These are phyloP conservation scores for Dallia pectoralis DNA, from an alignment of 2,797 vertebrate genomes.

Conservation along the genomic window DNA sequence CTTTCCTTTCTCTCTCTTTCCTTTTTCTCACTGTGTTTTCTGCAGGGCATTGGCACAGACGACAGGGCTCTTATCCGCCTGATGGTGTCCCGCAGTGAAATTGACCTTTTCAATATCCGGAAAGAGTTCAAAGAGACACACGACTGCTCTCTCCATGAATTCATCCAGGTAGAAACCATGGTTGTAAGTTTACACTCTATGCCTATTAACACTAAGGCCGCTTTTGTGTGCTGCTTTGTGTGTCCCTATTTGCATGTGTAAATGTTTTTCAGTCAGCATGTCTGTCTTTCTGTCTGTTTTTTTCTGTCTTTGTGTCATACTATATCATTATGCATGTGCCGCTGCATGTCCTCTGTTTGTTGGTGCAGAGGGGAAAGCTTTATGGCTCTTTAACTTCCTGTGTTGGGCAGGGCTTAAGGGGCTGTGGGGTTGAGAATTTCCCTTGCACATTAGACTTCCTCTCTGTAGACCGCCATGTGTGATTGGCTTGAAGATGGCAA, in stretches of 20 bases:
- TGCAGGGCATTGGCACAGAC: constrained; percentile 90
- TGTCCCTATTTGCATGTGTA: constrained; percentile 17
- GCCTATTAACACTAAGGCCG: constrained; percentile 47
- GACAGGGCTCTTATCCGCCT: constrained; percentile 92
- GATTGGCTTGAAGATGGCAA: constrained; percentile 63
- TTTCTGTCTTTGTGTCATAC: constrained; percentile 31
- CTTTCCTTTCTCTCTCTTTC: constrained; percentile 10
- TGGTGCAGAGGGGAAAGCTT: constrained; percentile 49
- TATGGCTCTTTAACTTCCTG: constrained; percentile 71
- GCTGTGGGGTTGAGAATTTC: constrained; percentile 80
- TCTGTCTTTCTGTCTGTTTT: constrained; percentile 6
- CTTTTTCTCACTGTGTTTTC: constrained; percentile 7
- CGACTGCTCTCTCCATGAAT: constrained; percentile 86
- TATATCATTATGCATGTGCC: not conserved
- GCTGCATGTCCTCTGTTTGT: constrained; percentile 52
- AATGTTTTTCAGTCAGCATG: constrained; percentile 5
- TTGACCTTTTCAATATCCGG: constrained; percentile 90
- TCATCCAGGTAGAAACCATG: constrained; percentile 89
- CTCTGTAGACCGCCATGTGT: constrained; percentile 53
- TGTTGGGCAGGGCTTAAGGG: constrained; percentile 59
- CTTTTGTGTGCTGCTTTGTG: not conserved
- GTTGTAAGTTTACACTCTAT: constrained; percentile 68
- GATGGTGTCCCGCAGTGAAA: constrained; percentile 91
- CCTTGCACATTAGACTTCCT: constrained; percentile 75
- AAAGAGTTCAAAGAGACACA: constrained; percentile 91